Percentiles rank a stretch among this genome's conserved stretches.
phyloP scores from a whole-genome alignment of 1,140 invertebrate species.

The Penaeus indicus region DNA sequence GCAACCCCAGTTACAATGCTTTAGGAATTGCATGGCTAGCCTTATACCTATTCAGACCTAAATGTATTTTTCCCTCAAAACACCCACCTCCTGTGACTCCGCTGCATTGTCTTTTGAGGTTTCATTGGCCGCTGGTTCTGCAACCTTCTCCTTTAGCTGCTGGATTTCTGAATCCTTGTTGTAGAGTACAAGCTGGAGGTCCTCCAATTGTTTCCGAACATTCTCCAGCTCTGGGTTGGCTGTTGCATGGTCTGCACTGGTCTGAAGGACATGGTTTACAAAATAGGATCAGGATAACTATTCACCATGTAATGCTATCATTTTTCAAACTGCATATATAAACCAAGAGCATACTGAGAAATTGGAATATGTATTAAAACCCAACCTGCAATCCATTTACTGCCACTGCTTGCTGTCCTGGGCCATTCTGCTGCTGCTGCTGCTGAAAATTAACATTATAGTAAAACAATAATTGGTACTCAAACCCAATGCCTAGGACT shows the following conservation, averaged over 20 bases:
- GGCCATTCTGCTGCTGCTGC: no score
- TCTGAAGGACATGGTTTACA: no score
- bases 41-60: neutral
- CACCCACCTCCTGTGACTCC: conserved; percentile 3
- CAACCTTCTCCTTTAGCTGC: conserved; percentile 53
- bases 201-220: conserved; percentile 63
- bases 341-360: no score
- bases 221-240: conserved; percentile 64
- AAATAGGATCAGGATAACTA: no score
- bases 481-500: no score
- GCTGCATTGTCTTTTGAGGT: neutral
- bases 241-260: neutral
- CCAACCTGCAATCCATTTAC: no score
- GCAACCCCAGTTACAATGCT: neutral
- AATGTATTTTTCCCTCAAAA: neutral
- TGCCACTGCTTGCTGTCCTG: no score
- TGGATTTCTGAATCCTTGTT: conserved; percentile 65
- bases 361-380: no score
- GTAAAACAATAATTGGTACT: no score
- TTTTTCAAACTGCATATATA: no score
- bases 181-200: conserved; percentile 63
- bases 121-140: conserved; percentile 11
- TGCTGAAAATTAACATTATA: no score
- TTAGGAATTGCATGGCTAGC: neutral
- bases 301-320: no score